A percentile compares a stretch with the other conserved stretches of the same genome.
These are phyloP conservation scores for Rhyacichthys aspro DNA, from an alignment of 2,797 vertebrate genomes.

Conservation along the genomic window DNA sequence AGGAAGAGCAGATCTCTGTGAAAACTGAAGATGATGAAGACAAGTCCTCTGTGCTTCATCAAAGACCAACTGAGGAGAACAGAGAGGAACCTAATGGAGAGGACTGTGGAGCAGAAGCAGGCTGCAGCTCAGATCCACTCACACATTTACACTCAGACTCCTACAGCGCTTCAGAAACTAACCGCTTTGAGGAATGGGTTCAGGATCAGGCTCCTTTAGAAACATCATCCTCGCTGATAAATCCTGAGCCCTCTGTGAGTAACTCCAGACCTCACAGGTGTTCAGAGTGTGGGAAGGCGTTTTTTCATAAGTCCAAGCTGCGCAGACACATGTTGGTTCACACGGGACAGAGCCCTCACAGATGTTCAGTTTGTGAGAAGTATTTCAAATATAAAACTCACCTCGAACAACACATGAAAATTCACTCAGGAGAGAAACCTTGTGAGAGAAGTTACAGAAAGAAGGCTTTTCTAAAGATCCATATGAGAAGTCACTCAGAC, in stretches of 20 bases:
- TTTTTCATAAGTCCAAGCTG: neutral
- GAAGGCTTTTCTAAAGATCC: neutral
- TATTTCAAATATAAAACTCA: neutral
- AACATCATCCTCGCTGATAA: too few relatives aligned
- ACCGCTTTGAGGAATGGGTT: too few relatives aligned
- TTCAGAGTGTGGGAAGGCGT: neutral
- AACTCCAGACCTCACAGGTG: neutral
- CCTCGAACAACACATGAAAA: neutral
- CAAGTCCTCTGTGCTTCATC: too few relatives aligned
- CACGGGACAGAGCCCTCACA: neutral
- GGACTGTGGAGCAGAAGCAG: too few relatives aligned
- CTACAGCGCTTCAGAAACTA: too few relatives aligned
- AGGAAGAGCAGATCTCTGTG: too few relatives aligned
- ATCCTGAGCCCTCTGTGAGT: conserved; percentile 1
- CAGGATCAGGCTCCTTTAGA: neutral
- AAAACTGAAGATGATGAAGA: too few relatives aligned
- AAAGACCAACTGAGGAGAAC: too few relatives aligned
- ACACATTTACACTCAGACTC: too few relatives aligned
- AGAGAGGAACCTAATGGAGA: too few relatives aligned
- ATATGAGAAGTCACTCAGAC: conserved; percentile 11
- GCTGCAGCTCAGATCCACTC: too few relatives aligned
- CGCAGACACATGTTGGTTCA: neutral
- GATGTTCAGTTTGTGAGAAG: neutral
- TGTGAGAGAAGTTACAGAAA: neutral
- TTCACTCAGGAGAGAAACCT: conserved; percentile 1